Evolutionary conservation across 2,797 vertebrate species (phyloP), one percentile per base, ranked within the genome.

Genomic region (Cygnus olor): DNA sequence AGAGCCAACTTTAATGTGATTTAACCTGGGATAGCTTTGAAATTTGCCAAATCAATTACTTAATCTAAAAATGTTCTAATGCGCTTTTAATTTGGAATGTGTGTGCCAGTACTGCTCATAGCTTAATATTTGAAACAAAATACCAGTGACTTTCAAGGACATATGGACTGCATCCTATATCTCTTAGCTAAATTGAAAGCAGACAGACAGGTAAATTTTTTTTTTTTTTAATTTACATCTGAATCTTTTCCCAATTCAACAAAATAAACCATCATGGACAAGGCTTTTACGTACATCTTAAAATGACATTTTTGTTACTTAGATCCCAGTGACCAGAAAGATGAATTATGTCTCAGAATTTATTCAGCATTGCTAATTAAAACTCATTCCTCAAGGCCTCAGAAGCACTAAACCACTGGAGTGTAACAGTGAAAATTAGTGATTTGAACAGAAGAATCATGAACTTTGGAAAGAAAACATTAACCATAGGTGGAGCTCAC

Each of bases 391-490:
- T 96, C 51, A 85, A 95, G 70, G 91, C 93, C 93, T 94, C 73
- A 60, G 94, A 95, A 96, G 95, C 96, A 90, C 95, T 82, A 92
- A 97, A 85, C 90, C 96, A 74, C 89, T 96, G 95, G 94, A 92
- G 95, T 91, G 95, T 95, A 97, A 89, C 97, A 92, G 80, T 61
- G 94, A 94, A 97, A 97, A 97, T 96, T 82, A 96, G 97, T 87
- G 92, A 95, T 97, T 97, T 97, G 96, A 96, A 97, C 85, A 91
- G 95, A 93, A 97, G 95, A 96, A 95, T 91, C 81, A 38, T 95
- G 96, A 97, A 97, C 97, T 98, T 97, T 91, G 94, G 96, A 96
- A 97, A 97, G 97, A 97, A 97, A 97, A 97, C 93, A 97, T 96
- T 92, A 94, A 73, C 96, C 76, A 88, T 88, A 11, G 1, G 69